A percentile compares a stretch with the other conserved stretches of the same genome.
These are phyloP conservation scores for Reinhardtius hippoglossoides DNA, from an alignment of 2,113 vertebrate species.

Conservation along the genomic window DNA sequence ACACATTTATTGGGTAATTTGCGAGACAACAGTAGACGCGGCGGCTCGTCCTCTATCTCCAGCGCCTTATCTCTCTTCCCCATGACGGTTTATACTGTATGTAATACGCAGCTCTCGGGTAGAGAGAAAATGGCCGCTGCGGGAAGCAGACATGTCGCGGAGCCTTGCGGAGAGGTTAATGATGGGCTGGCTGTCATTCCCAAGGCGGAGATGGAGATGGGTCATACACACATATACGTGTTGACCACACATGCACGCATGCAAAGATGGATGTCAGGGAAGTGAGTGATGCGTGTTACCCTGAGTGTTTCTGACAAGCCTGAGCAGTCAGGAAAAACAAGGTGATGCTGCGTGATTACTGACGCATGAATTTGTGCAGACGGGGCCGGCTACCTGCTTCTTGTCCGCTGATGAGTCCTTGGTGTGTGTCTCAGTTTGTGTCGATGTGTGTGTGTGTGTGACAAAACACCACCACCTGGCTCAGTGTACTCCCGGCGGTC, in stretches of 20 bases:
- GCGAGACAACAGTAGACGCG: not conserved
- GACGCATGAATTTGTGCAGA: conserved; percentile 73
- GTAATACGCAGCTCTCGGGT: conserved; percentile 29
- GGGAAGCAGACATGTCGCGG: conserved; percentile 58
- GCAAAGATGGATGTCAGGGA: conserved; percentile 59
- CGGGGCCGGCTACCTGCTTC: conserved; percentile 31
- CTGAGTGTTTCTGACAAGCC: conserved; percentile 79
- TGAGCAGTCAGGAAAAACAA: conserved; percentile 75
- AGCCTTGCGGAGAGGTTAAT: conserved; percentile 76
- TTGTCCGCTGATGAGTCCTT: conserved; percentile 55
- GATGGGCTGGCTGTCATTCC: conserved; percentile 70
- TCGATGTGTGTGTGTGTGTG: not conserved
- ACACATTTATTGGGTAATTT: conserved; percentile 36
- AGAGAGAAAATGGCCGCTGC: conserved; percentile 64
- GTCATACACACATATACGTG: conserved; percentile 53
- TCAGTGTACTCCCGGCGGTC: conserved; percentile 38
- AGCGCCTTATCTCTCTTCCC: conserved; percentile 30
- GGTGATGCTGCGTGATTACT: conserved; percentile 71
- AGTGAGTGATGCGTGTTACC: conserved; percentile 73
- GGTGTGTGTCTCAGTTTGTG: conserved; percentile 24
- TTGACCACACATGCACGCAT: conserved; percentile 58
- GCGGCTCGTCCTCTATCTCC: conserved; percentile 31
- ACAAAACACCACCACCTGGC: conserved; percentile 70
- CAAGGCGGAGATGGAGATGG: conserved; percentile 57
- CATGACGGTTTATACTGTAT: conserved; percentile 46